Base-by-base conservation (phyloP, 2,888 invertebrate genomes). In the Malacosoma neustria region DNA sequence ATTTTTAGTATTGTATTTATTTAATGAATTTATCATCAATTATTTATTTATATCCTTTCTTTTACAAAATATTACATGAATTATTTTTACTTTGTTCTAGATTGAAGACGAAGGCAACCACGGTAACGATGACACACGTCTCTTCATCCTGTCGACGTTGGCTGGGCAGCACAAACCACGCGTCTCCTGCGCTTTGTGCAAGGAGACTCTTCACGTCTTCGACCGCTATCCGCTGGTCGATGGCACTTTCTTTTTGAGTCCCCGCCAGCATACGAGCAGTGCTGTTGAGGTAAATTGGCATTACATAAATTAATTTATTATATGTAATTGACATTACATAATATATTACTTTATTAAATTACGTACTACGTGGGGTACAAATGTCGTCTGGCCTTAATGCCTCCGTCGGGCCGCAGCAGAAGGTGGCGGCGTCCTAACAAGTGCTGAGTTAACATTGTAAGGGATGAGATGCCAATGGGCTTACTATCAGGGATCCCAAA, bases 51-150 rank as follows among this genome's bases (percentile, higher is more conserved):
- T n/a, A n/a, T n/a, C n/a, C n/a, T n/a, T n/a, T n/a, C n/a, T n/a
- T n/a, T n/a, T n/a, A n/a, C n/a, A n/a, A n/a, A n/a, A n/a, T n/a
- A n/a, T n/a, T n/a, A n/a, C n/a, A 4, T 29, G 1, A 29, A 15
- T 14, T 35, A 29, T 49, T 44, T 49, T 13, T 43, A n/a, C 22
- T 35, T 76, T 80, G 89, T 87, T 89, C 34, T 89, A 97, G 95
- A 97, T 98, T 89, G 98, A 99, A 85, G 98, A 99, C 71, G 98
- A 99, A 72, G 97, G 97, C 47, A 96, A 97, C 81, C 97, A 97
- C 73, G 98, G 98, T 60, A 98, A 98, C 81, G 99, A 99, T 72
- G 99, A 99, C 72, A 98, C 97, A 34, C 91, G 98, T 54, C 93
- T 96, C 66, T 98, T 98, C 88, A 95, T 99, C 59, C 88, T 99